Conservation (phyloP, 2,113 vertebrate species). For the Rhodinocichla rosea region DNA sequence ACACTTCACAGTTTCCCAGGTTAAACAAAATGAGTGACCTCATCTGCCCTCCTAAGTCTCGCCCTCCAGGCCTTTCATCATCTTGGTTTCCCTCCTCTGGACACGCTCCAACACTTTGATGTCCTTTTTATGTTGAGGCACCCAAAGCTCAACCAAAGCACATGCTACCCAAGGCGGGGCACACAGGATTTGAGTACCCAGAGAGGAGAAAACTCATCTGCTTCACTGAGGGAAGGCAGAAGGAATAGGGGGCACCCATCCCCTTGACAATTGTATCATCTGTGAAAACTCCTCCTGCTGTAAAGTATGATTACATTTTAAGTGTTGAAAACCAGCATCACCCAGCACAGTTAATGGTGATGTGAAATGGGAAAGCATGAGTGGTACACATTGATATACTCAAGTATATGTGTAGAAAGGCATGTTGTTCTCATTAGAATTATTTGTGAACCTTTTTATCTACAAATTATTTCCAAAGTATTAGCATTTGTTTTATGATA, state of each 20-base stretch:
- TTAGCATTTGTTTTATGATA: not conserved
- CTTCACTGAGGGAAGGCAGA: not conserved
- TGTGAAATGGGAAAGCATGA: not conserved
- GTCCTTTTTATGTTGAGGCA: fast-evolving
- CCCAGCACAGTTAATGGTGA: not conserved
- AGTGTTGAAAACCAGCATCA: not conserved
- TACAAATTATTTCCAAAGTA: not conserved
- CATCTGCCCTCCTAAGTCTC: not conserved
- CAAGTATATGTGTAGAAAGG: not conserved
- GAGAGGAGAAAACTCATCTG: not conserved
- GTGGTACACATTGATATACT: not conserved
- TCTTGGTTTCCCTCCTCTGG: not conserved
- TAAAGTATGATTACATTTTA: not conserved
- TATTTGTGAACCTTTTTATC: not conserved
- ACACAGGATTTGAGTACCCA: not conserved
- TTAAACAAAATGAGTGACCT: not conserved
- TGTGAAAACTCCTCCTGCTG: not conserved
- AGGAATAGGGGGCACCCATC: not conserved
- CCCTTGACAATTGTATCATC: not conserved
- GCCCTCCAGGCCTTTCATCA: not conserved
- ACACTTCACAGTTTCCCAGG: not conserved
- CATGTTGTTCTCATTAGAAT: constrained; percentile 6
- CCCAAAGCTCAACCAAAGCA: not conserved
- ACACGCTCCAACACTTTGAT: not conserved
- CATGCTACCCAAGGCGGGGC: not conserved